Base-by-base conservation (phyloP, 2,888 invertebrate genomes). In the Fabriciana adippe region DNA sequence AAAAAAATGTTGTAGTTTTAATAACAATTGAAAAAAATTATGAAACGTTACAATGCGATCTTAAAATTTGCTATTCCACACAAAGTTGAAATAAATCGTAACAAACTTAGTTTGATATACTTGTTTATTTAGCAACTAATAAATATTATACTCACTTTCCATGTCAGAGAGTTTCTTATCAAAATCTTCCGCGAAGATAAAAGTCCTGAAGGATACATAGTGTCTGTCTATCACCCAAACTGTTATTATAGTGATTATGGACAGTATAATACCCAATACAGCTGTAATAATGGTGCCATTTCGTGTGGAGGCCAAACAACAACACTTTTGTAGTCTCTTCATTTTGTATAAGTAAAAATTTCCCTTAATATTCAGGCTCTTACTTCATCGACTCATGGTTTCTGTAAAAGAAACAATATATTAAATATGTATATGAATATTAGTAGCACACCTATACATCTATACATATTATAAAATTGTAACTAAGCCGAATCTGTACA, bases 281-380 rank as follows among this genome's bases (percentile, higher is more conserved):
- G 95, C 97, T 18, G 95, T 95, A 78, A 96, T 93, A 59, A 97
- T 89, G 1, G 97, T 95, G 6, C 97, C 97, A 6, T 95, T 94
- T 72, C 95, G 94, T 15, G 97, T 93, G 18, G 96, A 95, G 62
- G 94, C 95, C 78, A 96, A 96, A 61, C 95, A 90, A 79, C 96
- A 97, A 80, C 95, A 97, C 68, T 93, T 92, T 76, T 94, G 93
- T 59, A 97, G 84, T 53, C 95, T 85, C 76, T 83, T 87, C 92
- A 92, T 92, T 70, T 69, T 86, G 56, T 56, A 55, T 14, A 55
- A 57, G 48, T 26, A 62, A 11, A 47, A 41, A 11, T 41, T 56
- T 55, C 54, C 45, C 64, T 59, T 59, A 16, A 45, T 18, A 18
- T 13, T 16, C 45, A 55, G 21, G 26, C 16, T 3, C 56, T 62